Conservation (phyloP, 2,113 vertebrate species). For the Aphelocoma coerulescens region DNA sequence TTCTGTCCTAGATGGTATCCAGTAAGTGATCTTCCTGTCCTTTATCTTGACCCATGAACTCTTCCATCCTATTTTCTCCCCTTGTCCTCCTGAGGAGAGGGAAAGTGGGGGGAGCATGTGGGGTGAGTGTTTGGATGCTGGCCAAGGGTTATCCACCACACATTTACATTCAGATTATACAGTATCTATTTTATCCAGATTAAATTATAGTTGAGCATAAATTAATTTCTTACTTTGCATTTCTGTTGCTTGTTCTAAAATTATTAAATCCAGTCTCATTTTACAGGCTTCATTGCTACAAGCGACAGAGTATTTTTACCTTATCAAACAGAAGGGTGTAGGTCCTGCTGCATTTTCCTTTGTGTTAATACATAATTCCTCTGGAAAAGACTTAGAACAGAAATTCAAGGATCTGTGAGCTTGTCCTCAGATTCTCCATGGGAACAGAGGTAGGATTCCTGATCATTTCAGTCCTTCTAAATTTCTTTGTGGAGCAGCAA, state of each 20-base stretch:
- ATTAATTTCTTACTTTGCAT: not conserved
- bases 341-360: not conserved
- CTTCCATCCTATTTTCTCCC: not conserved
- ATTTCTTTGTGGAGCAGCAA: not conserved
- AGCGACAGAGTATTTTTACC: not conserved
- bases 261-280: not conserved
- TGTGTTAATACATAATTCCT: not conserved
- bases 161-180: not conserved
- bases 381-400: not conserved
- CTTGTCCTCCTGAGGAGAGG: not conserved
- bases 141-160: not conserved
- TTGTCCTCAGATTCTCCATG: not conserved
- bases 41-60: not conserved
- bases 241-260: not conserved
- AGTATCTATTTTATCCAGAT: not conserved
- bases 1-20: not conserved
- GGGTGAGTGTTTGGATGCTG: not conserved
- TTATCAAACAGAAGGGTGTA: not conserved
- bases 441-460: not conserved
- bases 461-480: not conserved
- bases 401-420: not conserved
- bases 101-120: not conserved
- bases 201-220: not conserved
- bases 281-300: not conserved
- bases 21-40: not conserved